Base-by-base conservation (phyloP, 2,797 vertebrate species). In the Gorsachius magnificus region DNA sequence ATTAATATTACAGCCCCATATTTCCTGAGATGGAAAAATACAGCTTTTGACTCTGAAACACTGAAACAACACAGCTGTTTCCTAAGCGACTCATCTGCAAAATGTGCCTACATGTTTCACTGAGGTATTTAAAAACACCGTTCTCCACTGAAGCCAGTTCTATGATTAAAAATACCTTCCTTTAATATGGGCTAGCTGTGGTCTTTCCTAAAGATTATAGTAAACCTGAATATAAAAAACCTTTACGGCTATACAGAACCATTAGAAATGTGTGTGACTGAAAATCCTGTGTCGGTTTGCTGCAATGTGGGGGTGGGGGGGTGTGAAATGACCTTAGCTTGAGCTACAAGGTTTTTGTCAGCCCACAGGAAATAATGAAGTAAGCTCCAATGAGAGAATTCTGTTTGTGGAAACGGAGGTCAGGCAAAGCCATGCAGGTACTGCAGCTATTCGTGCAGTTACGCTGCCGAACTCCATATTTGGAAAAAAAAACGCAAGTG, bases 311-410 rank as follows among this genome's bases (percentile, higher is more conserved):
- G 3, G 5, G 36, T 38, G 8, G 36, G 10, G 36, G n/a, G n/a
- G n/a, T n/a, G n/a, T n/a, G n/a, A n/a, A n/a, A n/a, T n/a, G 38
- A 87, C 95, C 89, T 97, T 95, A 93, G 70, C 56, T 92, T 58
- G 72, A 66, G 85, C 72, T 83, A 15, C 64, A 66, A 74, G 92
- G 83, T 89, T 96, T 95, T 83, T 29, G 3, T 95, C 90, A 89
- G 94, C 94, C 92, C 89, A 85, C 95, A 97, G 97, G 98, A 98
- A 98, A 92, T 96, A 96, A 95, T 92, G 77, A 97, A 96, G 97
- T 66, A 16, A 16, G 8, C 33, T 10, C 74, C 85, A 92, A 60
- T 83, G 96, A 94, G 95, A 94, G 88, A 92, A 58, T 88, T 77
- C 65, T 89, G 82, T 61, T 77, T 76, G 70, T 89, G 89, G 74